Evolutionary conservation across 2,888 invertebrate species (phyloP), one percentile per base, ranked within the genome.

Genomic region (Drosophila borealis): DNA sequence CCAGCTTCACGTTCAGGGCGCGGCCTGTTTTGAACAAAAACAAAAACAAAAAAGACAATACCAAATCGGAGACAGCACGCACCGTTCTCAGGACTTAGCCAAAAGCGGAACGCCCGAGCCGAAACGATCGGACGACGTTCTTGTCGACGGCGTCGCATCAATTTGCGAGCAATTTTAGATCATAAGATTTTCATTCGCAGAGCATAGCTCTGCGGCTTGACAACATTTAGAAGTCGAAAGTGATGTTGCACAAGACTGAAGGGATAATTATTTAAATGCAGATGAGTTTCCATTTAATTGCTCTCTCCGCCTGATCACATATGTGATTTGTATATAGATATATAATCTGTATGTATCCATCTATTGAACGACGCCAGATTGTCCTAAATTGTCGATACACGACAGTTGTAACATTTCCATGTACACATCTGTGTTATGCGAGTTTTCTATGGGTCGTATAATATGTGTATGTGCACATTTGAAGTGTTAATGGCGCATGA

Each of bases 401-500:
- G 74, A 74, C 74, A 74, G 75, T 74, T 74, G 74, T 70, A 63
- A 74, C 66, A 66, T 74, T 74, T 74, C 74, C 70, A 70, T 66
- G 51, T 69, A 39, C 61, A 74, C 74, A 74, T 74, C 70, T 74
- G 74, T 59, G 74, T 10, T 57, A 25, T 33, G 70, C 60, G 44
- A 41, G 57, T 39, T 55, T 48, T 60, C 49, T 21, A 49, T 61
- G 64, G 64, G 19, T 65, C 54, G 61, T 70, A 70, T 74, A 70
- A 65, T 51, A 45, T 54, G 63, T 59, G 75, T 72, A 45, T 61
- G 73, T 72, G 75, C 69, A 74, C 79, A 81, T 85, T 74, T 70
- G 57, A 81, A 82, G 81, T 81, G 81, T 82, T 81, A 84, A 82
- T 82, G 72, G 79, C 75, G 72, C 71, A 78, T 82, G 80, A 85